Evolutionary conservation across 2,797 vertebrate genomes (phyloP).

Genomic region (Forpus xanthops): DNA sequence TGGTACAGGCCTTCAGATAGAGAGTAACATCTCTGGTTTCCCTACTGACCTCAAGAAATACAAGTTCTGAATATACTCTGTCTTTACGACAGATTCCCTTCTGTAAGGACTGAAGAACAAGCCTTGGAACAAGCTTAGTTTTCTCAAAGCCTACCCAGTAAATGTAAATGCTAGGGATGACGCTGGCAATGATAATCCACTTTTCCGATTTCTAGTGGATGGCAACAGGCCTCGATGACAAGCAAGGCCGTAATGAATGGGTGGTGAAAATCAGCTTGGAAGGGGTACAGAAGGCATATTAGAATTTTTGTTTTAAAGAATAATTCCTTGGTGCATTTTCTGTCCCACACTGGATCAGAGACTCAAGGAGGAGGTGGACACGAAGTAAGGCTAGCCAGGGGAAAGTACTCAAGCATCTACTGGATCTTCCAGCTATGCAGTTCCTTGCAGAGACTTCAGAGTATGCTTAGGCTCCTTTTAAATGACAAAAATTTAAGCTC

Average conservation of each 20-base stretch:
- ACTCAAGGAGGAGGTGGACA: not conserved
- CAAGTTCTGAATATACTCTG: not conserved
- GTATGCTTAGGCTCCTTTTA: not conserved
- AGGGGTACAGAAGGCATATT: not conserved
- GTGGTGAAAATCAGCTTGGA: not conserved
- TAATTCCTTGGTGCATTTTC: not conserved
- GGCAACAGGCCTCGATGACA: not conserved
- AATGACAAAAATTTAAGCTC: not conserved
- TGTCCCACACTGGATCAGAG: not conserved
- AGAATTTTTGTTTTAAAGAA: not conserved
- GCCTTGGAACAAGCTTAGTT: not conserved
- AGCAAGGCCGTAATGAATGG: fast-evolving
- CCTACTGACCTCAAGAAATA: not conserved
- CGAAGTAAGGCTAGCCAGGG: not conserved
- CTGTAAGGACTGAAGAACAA: not conserved
- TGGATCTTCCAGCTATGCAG: not conserved
- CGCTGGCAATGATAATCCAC: not conserved
- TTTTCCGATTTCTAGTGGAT: not conserved
- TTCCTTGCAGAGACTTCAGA: not conserved
- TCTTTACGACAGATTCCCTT: not conserved
- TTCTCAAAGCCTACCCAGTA: not conserved
- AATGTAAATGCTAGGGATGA: not conserved
- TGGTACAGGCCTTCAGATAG: not conserved
- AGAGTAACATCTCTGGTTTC: not conserved
- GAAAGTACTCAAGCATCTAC: not conserved